phyloP scores from a whole-genome alignment of 2,888 invertebrate genomes.

The Drosophila lacicola region DNA sequence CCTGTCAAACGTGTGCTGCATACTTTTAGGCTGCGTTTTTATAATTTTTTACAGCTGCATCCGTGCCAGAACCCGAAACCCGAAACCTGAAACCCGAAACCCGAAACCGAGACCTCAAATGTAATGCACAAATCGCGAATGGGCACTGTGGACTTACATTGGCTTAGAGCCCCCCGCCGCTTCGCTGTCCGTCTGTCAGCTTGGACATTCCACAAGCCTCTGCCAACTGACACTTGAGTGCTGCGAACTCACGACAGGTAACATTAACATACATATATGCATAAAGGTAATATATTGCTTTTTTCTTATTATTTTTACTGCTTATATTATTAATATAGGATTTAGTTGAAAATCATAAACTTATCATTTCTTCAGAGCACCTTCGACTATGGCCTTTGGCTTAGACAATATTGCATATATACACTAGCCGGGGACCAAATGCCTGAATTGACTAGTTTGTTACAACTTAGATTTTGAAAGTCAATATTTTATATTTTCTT shows the following conservation, averaged over 20 bases:
- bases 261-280: neutral
- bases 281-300: neutral
- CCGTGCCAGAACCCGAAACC: constrained; percentile 22
- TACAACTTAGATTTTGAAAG: too few relatives aligned
- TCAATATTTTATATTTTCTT: too few relatives aligned
- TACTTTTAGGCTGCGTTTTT: constrained; percentile 63
- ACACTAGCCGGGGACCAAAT: too few relatives aligned
- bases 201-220: constrained; percentile 1
- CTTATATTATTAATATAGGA: too few relatives aligned
- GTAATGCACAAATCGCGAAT: constrained; percentile 46
- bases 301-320: too few relatives aligned
- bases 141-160: constrained; percentile 28
- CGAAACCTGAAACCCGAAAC: neutral
- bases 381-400: too few relatives aligned
- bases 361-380: too few relatives aligned
- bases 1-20: constrained; percentile 71
- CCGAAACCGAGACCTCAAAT: constrained; percentile 42
- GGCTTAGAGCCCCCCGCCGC: constrained; percentile 18
- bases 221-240: neutral
- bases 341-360: too few relatives aligned
- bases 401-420: too few relatives aligned
- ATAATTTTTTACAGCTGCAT: constrained; percentile 25
- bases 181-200: neutral
- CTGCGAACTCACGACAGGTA: neutral
- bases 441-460: too few relatives aligned